Evolutionary conservation across 1,140 invertebrate genomes (phyloP).

Genomic region (Drosophila ironensis): DNA sequence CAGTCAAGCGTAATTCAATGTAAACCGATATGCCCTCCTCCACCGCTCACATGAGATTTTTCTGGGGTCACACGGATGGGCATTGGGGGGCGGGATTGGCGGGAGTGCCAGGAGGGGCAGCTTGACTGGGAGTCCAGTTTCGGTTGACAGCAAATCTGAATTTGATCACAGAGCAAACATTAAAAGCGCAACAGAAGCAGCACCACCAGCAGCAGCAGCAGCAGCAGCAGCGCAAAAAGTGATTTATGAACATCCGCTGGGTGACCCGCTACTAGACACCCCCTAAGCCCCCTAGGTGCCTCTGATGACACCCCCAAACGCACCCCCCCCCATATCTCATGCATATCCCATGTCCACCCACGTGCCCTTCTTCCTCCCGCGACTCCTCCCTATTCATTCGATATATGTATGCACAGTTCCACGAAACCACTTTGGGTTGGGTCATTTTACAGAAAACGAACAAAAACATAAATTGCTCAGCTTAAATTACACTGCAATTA

Average conservation of each 20-base stretch:
- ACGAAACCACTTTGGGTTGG: constrained; percentile 1
- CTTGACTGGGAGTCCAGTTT: constrained; percentile 43
- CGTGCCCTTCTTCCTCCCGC: not conserved
- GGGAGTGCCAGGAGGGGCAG: not conserved
- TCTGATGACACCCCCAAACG: no score
- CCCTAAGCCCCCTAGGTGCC: not conserved
- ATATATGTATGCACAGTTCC: constrained; percentile 4
- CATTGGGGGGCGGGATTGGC: not conserved
- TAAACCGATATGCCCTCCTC: constrained; percentile 49
- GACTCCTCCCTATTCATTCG: no score
- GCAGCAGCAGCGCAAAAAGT: constrained; percentile 42
- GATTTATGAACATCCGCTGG: constrained; percentile 62
- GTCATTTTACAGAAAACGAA: constrained; percentile 19
- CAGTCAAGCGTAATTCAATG: constrained; percentile 72
- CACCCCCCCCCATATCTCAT: not conserved
- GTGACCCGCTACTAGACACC: constrained; percentile 21
- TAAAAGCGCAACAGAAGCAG: constrained; percentile 47
- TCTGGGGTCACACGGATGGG: constrained; percentile 4
- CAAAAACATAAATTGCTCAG: constrained; percentile 8
- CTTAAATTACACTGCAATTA: constrained; percentile 47
- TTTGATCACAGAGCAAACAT: constrained; percentile 69
- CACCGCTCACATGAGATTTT: constrained; percentile 21
- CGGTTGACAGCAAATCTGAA: constrained; percentile 73
- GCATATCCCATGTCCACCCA: not conserved
- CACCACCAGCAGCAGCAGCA: constrained; percentile 5